A percentile compares a stretch with the other conserved stretches of the same genome.
phyloP scores from a whole-genome alignment of 2,113 vertebrate genomes.

The Menura novaehollandiae region DNA sequence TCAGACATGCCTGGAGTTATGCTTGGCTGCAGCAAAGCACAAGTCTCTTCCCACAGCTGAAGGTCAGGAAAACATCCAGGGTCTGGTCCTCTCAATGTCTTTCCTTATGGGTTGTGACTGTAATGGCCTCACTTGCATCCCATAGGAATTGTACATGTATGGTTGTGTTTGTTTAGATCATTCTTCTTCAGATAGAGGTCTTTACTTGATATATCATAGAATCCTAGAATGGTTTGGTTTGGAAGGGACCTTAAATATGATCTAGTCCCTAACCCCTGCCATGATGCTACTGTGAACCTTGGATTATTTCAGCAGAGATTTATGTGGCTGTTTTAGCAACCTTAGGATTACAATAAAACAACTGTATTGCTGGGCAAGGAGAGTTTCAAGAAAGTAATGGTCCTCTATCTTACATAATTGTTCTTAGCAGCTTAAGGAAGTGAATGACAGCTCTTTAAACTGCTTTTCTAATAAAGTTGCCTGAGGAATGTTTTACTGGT shows the following conservation, averaged over 20 bases:
- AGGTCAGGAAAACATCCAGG: background rate
- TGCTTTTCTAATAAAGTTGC: background rate
- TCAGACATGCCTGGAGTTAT: background rate
- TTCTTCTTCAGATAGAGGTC: background rate
- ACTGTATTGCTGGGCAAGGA: background rate
- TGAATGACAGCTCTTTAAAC: background rate
- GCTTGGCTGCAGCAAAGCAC: background rate
- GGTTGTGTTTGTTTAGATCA: background rate
- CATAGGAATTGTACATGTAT: accelerated
- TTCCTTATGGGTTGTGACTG: background rate
- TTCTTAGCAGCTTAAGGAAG: background rate
- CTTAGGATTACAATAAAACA: background rate
- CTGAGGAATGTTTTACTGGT: background rate
- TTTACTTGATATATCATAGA: background rate
- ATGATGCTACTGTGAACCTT: background rate
- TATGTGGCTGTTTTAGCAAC: background rate
- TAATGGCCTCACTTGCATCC: background rate
- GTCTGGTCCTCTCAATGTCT: background rate
- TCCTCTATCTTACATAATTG: background rate
- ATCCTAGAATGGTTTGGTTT: background rate
- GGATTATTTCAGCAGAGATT: background rate
- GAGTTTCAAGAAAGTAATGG: background rate
- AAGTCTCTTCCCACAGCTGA: background rate
- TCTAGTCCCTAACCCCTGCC: background rate
- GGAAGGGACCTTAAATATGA: background rate